Evolutionary conservation across 2,888 invertebrate species (phyloP), one percentile per base, ranked within the genome.

Genomic region (Sphinx pinastri): DNA sequence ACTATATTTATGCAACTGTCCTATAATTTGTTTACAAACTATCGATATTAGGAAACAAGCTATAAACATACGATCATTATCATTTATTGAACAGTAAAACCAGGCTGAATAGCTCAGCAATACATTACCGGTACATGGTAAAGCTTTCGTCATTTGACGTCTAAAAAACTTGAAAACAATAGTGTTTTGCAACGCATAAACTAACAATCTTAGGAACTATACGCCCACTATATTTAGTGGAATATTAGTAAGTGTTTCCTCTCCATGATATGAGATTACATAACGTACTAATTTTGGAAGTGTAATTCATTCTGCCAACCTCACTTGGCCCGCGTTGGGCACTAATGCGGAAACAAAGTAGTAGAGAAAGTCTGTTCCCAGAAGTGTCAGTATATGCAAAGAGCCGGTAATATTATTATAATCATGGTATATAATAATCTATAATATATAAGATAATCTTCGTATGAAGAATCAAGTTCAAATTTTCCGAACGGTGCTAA

Each of bases 1-100:
- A 72, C 75, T 71, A 67, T 70, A 71, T 73, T 72, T 71, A 71
- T 72, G 72, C 71, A 74, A 72, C 71, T 70, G 69, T 70, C 71
- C 58, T 71, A 67, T 71, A 70, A 69, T 63, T 69, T 59, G 72
- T 67, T 67, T 71, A 68, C 54, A 75, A 71, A 69, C 67, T 68
- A 67, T 71, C 38, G 47, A 47, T 72, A 60, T 69, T 72, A 38
- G 70, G 69, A 66, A 70, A 70, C 57, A 60, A 60, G 68, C 31
- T 19, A 57, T 68, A 59, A 51, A 68, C 16, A 51, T n/a, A 59
- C 51, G 13, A 59, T 63, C 63, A 63, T 72, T 71, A 72, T 72
- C 71, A 59, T 68, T 68, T 68, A 68, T 68, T 49, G 51, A 31
- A 51, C 49, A 49, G 49, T 60, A 60, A 60, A 63, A 63, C 19